Conservation (phyloP, 1,140 invertebrate species). For the Zaprionus ghesquierei region DNA sequence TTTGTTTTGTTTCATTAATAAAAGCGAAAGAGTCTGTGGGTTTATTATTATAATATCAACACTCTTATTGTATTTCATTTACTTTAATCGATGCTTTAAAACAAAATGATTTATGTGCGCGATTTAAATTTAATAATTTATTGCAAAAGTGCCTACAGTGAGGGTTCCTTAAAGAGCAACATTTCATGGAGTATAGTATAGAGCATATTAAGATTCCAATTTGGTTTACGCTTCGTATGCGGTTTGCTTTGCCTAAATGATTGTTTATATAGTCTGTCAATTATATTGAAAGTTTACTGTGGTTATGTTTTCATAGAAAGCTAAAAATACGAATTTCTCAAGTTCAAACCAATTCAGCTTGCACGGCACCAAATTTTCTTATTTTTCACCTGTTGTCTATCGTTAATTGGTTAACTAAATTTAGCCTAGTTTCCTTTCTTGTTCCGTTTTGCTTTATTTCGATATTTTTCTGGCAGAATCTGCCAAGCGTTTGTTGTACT, state of each 20-base stretch:
- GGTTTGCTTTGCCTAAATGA: too few relatives aligned
- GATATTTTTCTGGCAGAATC: conserved; percentile 55
- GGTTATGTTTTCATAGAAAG: neutral
- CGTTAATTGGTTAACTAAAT: conserved; percentile 11
- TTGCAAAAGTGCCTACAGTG: neutral
- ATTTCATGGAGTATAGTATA: too few relatives aligned
- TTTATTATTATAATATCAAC: neutral
- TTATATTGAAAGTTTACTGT: neutral
- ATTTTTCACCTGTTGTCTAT: conserved; percentile 50
- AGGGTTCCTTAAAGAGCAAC: neutral
- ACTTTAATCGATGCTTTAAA: neutral
- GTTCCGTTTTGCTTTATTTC: neutral
- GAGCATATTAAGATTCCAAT: too few relatives aligned
- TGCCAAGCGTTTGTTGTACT: conserved; percentile 33
- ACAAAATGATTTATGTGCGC: neutral
- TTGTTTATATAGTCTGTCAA: neutral
- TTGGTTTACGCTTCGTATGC: too few relatives aligned
- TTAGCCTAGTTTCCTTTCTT: neutral
- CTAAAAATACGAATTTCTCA: neutral
- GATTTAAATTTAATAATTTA: neutral
- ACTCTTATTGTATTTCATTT: neutral
- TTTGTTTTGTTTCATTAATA: neutral
- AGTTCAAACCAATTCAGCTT: neutral
- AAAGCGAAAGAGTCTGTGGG: neutral
- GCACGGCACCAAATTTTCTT: conserved; percentile 36